Percentiles rank a stretch among this genome's conserved stretches.
phyloP scores from a whole-genome alignment of 2,888 invertebrate species.

The Melikaiella ostensackeni region DNA sequence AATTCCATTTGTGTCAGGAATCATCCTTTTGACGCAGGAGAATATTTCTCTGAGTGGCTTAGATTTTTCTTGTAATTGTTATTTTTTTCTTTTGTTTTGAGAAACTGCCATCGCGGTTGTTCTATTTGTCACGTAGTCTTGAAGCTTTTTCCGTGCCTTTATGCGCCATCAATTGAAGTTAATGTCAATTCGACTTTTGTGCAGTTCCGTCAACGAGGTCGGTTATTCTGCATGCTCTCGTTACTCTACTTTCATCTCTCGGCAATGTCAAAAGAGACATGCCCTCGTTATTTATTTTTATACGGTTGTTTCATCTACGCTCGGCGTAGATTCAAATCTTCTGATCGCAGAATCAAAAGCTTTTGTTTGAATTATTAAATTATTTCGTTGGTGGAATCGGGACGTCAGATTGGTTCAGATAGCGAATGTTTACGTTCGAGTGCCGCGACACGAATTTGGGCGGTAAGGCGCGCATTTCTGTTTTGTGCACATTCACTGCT shows the following conservation, averaged over 20 bases:
- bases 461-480: constrained; percentile 32
- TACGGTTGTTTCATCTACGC: constrained; percentile 11
- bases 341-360: neutral
- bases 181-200: constrained; percentile 48
- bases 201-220: constrained; percentile 45
- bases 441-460: constrained; percentile 27
- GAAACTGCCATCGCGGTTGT: constrained; percentile 39
- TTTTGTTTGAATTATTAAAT: neutral
- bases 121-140: constrained; percentile 45
- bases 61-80: neutral
- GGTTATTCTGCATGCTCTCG: constrained; percentile 40
- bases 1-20: too few relatives aligned
- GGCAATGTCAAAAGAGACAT: constrained; percentile 37
- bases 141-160: constrained; percentile 46
- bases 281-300: constrained; percentile 38
- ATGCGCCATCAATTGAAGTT: constrained; percentile 51
- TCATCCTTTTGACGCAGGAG: too few relatives aligned
- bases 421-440: constrained; percentile 26
- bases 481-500: constrained; percentile 25
- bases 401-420: neutral
- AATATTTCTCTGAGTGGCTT: too few relatives aligned
- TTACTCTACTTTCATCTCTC: constrained; percentile 34
- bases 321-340: neutral
- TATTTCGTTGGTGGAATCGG: neutral
- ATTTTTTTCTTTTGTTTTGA: neutral